Conservation (phyloP, 2,113 vertebrate species). For the Alethe castanea region DNA sequence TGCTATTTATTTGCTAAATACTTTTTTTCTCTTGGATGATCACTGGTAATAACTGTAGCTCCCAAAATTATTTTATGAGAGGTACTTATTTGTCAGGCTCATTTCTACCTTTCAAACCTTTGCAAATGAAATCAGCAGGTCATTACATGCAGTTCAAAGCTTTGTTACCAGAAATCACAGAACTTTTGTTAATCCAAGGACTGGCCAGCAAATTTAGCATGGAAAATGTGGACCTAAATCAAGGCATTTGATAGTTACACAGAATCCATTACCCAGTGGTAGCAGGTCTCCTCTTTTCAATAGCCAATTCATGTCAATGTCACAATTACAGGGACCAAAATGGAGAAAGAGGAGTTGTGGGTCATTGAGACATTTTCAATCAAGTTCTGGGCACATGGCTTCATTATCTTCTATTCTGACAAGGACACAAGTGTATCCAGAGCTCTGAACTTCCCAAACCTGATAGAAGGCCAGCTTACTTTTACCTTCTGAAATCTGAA, state of each 20-base stretch:
- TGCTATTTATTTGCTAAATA: not conserved
- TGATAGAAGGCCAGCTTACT: not conserved
- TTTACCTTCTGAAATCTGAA: not conserved
- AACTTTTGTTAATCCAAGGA: not conserved
- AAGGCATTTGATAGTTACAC: slow-evolving; percentile 21
- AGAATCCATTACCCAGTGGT: slow-evolving; percentile 80
- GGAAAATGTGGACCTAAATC: not conserved
- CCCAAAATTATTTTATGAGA: not conserved
- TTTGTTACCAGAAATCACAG: not conserved
- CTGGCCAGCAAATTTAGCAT: not conserved
- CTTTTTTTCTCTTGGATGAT: not conserved
- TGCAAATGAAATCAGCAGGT: not conserved
- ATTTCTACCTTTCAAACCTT: not conserved
- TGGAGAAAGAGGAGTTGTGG: slow-evolving; percentile 65
- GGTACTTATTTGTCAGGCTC: not conserved
- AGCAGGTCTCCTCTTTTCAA: slow-evolving; percentile 77
- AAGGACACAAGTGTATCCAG: slow-evolving; percentile 68
- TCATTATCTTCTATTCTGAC: slow-evolving; percentile 63
- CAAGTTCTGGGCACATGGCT: slow-evolving; percentile 72
- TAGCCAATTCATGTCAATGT: slow-evolving; percentile 65
- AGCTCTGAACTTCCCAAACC: not conserved
- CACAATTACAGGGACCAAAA: slow-evolving; percentile 41
- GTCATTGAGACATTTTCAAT: slow-evolving; percentile 72
- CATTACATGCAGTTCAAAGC: not conserved
- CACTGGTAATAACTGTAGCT: not conserved